Evolutionary conservation across 92 coral and sea anemone genomes (phyloP).

Genomic region (Actinernus sp.): DNA sequence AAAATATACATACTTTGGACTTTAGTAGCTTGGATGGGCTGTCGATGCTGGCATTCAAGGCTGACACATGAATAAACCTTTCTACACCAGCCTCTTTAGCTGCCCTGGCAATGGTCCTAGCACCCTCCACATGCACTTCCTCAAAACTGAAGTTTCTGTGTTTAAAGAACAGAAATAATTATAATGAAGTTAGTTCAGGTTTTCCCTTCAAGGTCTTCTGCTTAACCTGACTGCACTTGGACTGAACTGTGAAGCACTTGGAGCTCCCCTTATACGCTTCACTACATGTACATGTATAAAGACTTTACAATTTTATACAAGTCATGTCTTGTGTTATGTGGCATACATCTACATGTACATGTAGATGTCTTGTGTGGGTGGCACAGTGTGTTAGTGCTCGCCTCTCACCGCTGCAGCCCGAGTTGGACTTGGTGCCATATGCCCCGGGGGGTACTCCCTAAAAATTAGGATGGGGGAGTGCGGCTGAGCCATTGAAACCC

Average conservation of each 20-base stretch:
- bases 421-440: no score
- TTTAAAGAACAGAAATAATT: not conserved
- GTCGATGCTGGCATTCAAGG: constrained; percentile 86
- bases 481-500: not conserved
- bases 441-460: no score
- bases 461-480: not conserved
- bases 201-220: not conserved
- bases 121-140: constrained; percentile 84
- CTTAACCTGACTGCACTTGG: not conserved
- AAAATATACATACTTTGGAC: constrained; percentile 69
- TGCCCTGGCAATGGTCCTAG: constrained; percentile 92
- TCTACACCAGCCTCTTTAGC: constrained; percentile 91
- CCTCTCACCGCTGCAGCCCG: no score
- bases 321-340: no score
- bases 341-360: no score
- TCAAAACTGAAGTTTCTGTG: constrained; percentile 89
- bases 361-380: no score
- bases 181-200: not conserved
- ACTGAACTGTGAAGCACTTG: not conserved
- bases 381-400: no score
- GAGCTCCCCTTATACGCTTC: not conserved
- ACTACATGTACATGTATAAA: no score
- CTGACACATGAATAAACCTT: constrained; percentile 92
- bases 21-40: constrained; percentile 90
- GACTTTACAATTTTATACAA: no score